These are phyloP conservation scores for Carassius auratus DNA, from an alignment of 2,113 vertebrate genomes.

Conservation along the genomic window DNA sequence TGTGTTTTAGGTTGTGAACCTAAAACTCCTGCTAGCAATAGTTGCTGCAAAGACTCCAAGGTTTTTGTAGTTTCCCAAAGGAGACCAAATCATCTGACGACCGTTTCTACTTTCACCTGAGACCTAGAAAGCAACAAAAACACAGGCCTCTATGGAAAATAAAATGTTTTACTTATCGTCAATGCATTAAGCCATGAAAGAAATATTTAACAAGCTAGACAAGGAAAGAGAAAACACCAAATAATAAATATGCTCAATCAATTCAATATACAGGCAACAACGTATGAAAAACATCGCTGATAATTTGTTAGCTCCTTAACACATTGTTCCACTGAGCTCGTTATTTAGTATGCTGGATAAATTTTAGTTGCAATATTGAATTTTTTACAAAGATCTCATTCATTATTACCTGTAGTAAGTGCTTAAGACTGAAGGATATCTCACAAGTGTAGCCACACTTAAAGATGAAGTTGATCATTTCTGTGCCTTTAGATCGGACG, in stretches of 20 bases:
- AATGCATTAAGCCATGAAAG: background rate
- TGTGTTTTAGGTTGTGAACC: background rate
- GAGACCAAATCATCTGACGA: background rate
- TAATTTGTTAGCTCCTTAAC: no score
- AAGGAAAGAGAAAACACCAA: background rate
- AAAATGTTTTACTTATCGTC: background rate
- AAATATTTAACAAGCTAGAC: background rate
- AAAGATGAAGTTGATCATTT: background rate
- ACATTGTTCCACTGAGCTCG: background rate
- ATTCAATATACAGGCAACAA: background rate
- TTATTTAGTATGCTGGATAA: background rate
- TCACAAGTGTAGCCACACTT: background rate
- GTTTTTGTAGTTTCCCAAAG: conserved; percentile 1
- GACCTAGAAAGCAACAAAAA: background rate
- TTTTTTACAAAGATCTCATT: background rate
- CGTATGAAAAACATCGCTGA: no score
- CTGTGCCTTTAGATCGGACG: background rate
- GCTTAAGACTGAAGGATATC: background rate
- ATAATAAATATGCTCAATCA: background rate
- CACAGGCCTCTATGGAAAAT: background rate
- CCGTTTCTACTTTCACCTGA: background rate
- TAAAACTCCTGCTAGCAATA: background rate
- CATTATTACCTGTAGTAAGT: background rate
- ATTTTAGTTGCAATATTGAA: background rate
- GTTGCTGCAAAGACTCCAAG: background rate